Base-by-base conservation (phyloP, 2,113 vertebrate species). In the Monarcha castaneiventris region DNA sequence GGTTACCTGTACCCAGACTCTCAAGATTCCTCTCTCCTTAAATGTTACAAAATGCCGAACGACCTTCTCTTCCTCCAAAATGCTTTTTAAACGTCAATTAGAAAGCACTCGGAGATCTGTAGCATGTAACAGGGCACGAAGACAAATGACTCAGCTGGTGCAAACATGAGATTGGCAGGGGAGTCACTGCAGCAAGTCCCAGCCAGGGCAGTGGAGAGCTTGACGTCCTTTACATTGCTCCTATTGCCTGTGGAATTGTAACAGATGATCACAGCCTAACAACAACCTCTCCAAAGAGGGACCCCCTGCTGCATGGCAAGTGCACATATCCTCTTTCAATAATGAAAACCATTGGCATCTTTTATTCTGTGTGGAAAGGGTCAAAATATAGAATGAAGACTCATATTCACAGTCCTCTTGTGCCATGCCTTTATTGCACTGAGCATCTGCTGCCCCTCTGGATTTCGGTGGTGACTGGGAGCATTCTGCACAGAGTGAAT, bases 401-500 rank as follows among this genome's bases (percentile, higher is more conserved):
- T 87, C 29, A 37, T 35, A 43, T 8, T 49, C 26, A 29, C 7
- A 8, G 7, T 58, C 12, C 12, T 54, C 33, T 80, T 73, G n/a
- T 56, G 44, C 26, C 19, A 26, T 39, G 37, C 8, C 58, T 79
- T 73, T 49, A 39, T 66, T 69, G 32, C 23, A 23, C 44, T 63
- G 55, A 52, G 3, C 39, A 55, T 63, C 33, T 74, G 46, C 55
- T 59, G 21, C 13, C 32, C 8, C 8, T 30, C 39, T 29, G 39
- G 25, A n/a, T 86, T 63, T 52, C 2, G 1, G 10, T 44, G 41
- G 35, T 49, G 64, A 6, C 35, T 63, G 63, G 33, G 39, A 82
- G 19, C 0, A 0, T 27, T 73, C 23, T 59, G 59, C 0, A 0
- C 21, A 51, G 30, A 51, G 39, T 12, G 21, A 61, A 62, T 58